These are phyloP conservation scores for Spea multiplicata DNA, from an alignment of 2,113 vertebrate genomes.

Conservation along the genomic window DNA sequence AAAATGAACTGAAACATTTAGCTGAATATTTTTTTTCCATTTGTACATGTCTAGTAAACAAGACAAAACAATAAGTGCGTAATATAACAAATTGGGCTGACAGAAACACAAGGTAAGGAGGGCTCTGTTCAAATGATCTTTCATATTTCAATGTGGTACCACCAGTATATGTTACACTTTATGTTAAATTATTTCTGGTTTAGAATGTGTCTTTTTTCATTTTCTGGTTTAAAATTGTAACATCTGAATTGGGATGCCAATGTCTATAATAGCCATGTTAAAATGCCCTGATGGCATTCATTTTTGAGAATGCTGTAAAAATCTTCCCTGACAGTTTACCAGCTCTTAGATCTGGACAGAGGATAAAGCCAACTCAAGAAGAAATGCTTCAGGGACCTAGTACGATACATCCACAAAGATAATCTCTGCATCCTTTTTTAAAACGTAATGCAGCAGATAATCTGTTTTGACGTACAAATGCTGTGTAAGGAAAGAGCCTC, in stretches of 20 bases:
- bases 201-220: too few relatives aligned
- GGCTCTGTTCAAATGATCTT: too few relatives aligned
- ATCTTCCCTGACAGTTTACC: slow-evolving; percentile 34
- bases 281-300: slow-evolving; percentile 16
- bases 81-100: too few relatives aligned
- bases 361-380: slow-evolving; percentile 15
- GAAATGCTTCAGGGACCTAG: slow-evolving; percentile 25
- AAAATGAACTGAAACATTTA: too few relatives aligned
- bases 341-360: slow-evolving; percentile 22
- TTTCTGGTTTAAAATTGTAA: too few relatives aligned
- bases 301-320: slow-evolving; percentile 30
- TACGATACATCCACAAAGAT: slow-evolving; percentile 31
- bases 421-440: slow-evolving; percentile 38
- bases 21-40: too few relatives aligned
- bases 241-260: background rate
- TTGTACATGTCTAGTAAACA: too few relatives aligned
- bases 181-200: too few relatives aligned
- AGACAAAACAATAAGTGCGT: too few relatives aligned
- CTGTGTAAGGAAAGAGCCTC: slow-evolving; percentile 21
- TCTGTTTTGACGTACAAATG: slow-evolving; percentile 43
- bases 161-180: too few relatives aligned
- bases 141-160: too few relatives aligned
- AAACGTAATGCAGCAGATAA: slow-evolving; percentile 32
- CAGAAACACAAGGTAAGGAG: too few relatives aligned
- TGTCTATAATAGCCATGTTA: slow-evolving; percentile 25